phyloP scores from a whole-genome alignment of 2,113 vertebrate genomes.

The Nyctibius bracteatus region DNA sequence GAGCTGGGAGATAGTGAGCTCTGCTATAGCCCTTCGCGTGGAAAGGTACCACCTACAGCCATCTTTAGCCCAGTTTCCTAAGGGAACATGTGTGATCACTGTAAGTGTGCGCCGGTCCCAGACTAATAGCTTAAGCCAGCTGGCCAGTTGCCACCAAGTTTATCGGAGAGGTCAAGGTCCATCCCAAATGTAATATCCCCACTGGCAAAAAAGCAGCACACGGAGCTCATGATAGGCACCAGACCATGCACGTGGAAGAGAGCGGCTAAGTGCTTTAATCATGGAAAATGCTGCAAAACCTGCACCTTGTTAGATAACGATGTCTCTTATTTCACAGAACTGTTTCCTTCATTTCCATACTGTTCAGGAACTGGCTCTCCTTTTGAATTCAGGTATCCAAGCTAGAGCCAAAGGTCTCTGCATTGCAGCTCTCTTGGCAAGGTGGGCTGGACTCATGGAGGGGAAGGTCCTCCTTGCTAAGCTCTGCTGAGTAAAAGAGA shows the following conservation, averaged over 20 bases:
- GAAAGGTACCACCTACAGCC: not conserved
- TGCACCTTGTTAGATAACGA: not conserved
- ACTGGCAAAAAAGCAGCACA: not conserved
- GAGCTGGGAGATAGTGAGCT: not conserved
- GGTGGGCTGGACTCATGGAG: not conserved
- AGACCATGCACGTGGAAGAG: not conserved
- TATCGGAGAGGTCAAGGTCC: not conserved
- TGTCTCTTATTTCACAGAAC: not conserved
- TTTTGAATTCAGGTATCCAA: not conserved
- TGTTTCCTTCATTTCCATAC: not conserved
- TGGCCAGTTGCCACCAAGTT: not conserved
- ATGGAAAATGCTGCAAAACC: not conserved
- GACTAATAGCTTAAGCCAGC: not conserved
- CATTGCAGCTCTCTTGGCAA: not conserved
- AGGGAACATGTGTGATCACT: not conserved
- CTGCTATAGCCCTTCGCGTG: not conserved
- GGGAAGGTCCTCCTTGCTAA: not conserved
- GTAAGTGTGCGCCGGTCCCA: not conserved
- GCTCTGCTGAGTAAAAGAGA: not conserved
- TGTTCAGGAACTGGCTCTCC: rapidly evolving
- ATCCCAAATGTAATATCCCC: not conserved
- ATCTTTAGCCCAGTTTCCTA: not conserved
- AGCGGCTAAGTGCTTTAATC: not conserved
- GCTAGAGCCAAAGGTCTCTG: not conserved
- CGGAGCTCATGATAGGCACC: not conserved